A percentile compares a stretch with the other conserved stretches of the same genome.
Conservation (phyloP, 2,888 invertebrate genomes). For the Tetragonula carbonaria region DNA sequence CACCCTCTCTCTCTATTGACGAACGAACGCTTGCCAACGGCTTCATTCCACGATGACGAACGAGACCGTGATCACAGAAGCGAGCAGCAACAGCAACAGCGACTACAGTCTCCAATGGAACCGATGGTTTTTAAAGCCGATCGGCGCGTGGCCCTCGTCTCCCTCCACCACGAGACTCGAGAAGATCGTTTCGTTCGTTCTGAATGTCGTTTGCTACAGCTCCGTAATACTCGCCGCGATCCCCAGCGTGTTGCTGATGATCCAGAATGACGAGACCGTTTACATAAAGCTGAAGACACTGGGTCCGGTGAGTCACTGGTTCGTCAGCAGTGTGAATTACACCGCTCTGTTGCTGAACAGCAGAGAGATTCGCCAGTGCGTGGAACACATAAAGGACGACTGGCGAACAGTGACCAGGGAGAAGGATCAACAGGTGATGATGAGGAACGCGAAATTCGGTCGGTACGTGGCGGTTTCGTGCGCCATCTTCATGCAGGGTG, state of each 20-base stretch:
- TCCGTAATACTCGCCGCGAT: conserved; percentile 61
- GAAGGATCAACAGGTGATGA: conserved; percentile 68
- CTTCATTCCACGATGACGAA: neutral
- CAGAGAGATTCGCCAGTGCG: conserved; percentile 63
- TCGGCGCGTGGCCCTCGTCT: conserved; percentile 64
- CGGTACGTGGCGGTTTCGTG: conserved; percentile 58
- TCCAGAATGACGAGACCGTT: conserved; percentile 51
- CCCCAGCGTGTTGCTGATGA: conserved; percentile 63
- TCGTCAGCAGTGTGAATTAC: conserved; percentile 71
- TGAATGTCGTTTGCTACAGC: conserved; percentile 31
- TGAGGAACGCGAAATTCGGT: conserved; percentile 66
- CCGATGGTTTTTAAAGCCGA: conserved; percentile 61
- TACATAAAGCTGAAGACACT: conserved; percentile 52
- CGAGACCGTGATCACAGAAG: neutral
- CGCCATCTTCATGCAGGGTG: conserved; percentile 49
- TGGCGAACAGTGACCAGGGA: conserved; percentile 58
- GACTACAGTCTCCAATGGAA: conserved; percentile 65
- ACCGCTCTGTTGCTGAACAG: conserved; percentile 57
- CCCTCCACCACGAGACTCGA: conserved; percentile 13
- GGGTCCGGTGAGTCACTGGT: conserved; percentile 70
- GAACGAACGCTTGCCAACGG: neutral
- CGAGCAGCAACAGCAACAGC: conserved; percentile 9
- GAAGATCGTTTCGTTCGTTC: conserved; percentile 9
- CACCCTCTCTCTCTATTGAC: neutral
- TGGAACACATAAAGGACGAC: conserved; percentile 67